phyloP scores from a whole-genome alignment of 2,888 invertebrate genomes.

The Cotesia congregata region DNA sequence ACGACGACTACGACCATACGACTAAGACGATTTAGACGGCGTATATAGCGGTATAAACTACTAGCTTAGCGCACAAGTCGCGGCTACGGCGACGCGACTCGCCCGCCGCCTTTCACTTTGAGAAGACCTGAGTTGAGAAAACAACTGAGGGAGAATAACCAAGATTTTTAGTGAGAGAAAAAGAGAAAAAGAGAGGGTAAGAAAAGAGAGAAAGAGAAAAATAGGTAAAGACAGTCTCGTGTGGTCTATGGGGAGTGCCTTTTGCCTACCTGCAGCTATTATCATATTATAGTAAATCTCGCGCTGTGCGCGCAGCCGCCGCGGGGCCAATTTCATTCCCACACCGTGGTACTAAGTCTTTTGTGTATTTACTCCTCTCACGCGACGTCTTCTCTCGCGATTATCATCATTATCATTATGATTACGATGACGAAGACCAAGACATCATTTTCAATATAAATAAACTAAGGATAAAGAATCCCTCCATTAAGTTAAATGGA shows the following conservation, averaged over 20 bases:
- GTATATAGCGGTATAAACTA: conserved; percentile 56
- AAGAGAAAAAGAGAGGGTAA: conserved; percentile 20
- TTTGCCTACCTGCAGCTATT: conserved; percentile 55
- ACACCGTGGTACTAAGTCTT: conserved; percentile 42
- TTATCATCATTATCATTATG: conserved; percentile 19
- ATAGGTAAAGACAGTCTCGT: conserved; percentile 37
- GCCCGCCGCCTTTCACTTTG: conserved; percentile 69
- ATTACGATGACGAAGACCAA: conserved; percentile 30
- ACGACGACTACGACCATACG: conserved; percentile 29
- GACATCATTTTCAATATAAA: conserved; percentile 37
- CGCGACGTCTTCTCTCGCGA: conserved; percentile 33
- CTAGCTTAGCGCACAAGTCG: conserved; percentile 33
- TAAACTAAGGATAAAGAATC: conserved; percentile 8
- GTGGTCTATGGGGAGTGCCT: conserved; percentile 60
- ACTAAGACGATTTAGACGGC: conserved; percentile 40
- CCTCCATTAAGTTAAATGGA: conserved; percentile 35
- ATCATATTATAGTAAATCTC: conserved; percentile 64
- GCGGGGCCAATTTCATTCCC: conserved; percentile 58
- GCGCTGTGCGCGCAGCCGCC: conserved; percentile 44
- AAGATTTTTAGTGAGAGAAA: conserved; percentile 29
- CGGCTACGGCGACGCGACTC: conserved; percentile 56
- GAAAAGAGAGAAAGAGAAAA: conserved; percentile 25
- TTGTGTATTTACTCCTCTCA: conserved; percentile 44
- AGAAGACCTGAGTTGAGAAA: conserved; percentile 58
- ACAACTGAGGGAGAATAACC: conserved; percentile 23